Conservation (phyloP, 2,113 vertebrate genomes). For the Myotis lucifugus region DNA sequence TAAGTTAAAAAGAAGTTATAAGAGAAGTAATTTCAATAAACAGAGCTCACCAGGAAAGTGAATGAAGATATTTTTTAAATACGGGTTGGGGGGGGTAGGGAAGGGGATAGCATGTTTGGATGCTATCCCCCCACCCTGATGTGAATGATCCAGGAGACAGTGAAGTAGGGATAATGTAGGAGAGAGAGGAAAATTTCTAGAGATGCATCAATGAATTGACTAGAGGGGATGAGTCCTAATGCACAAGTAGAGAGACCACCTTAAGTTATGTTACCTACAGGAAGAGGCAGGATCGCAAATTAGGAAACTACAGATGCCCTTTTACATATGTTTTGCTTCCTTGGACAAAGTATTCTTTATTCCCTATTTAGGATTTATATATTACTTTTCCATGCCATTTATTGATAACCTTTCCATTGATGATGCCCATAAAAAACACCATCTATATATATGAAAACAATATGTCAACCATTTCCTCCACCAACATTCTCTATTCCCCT, state of each 20-base stretch:
- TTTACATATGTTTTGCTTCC: background rate
- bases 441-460: background rate
- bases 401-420: background rate
- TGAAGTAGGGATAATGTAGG: background rate
- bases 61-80: background rate
- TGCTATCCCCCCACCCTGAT: background rate
- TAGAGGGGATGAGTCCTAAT: background rate
- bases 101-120: background rate
- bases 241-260: background rate
- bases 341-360: background rate
- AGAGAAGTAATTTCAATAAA: background rate
- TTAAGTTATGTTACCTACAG: background rate
- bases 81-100: background rate
- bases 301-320: background rate
- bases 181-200: background rate
- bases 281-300: background rate
- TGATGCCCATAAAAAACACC: background rate
- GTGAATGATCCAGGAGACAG: background rate
- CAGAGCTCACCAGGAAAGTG: background rate
- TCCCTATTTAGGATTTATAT: background rate
- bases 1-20: background rate
- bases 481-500: background rate
- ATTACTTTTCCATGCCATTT: background rate
- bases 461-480: background rate
- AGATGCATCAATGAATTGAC: background rate